phyloP scores from a whole-genome alignment of 1,140 invertebrate species.

The Charaxes varanes region DNA sequence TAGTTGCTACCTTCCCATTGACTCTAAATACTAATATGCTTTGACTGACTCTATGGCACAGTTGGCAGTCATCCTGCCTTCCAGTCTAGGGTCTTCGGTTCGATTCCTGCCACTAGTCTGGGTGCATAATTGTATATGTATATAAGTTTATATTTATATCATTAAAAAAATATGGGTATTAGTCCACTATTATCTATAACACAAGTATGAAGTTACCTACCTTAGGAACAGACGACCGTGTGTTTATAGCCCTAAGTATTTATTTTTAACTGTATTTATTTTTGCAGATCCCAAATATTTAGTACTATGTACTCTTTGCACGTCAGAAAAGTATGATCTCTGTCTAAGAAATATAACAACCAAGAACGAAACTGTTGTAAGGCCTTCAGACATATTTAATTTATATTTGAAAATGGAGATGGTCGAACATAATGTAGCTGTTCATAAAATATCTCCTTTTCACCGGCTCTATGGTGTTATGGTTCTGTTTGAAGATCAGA shows the following conservation, averaged over 20 bases:
- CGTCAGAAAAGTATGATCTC: slow-evolving; percentile 33
- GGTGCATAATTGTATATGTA: too few relatives aligned
- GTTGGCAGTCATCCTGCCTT: too few relatives aligned
- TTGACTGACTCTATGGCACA: too few relatives aligned
- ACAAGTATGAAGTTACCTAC: too few relatives aligned
- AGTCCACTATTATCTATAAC: too few relatives aligned
- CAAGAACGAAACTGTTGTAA: slow-evolving; percentile 1
- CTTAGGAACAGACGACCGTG: too few relatives aligned
- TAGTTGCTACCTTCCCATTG: too few relatives aligned
- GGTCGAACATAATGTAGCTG: slow-evolving; percentile 25
- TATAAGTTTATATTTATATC: too few relatives aligned
- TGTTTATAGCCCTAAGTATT: not conserved
- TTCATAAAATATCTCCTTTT: slow-evolving; percentile 37
- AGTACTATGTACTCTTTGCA: slow-evolving; percentile 33
- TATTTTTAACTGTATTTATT: slow-evolving; percentile 10
- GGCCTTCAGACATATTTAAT: slow-evolving; percentile 28
- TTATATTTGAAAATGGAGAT: slow-evolving; percentile 41
- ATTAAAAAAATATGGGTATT: too few relatives aligned
- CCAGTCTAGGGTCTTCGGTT: too few relatives aligned
- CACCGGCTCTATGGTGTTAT: slow-evolving; percentile 44
- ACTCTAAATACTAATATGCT: too few relatives aligned
- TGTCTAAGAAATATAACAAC: slow-evolving; percentile 27
- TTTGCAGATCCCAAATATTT: slow-evolving; percentile 31
- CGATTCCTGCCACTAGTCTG: too few relatives aligned
- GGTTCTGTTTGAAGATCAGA: slow-evolving; percentile 23